Base-by-base conservation (phyloP, 1,140 invertebrate species). In the Drosophila insularis region DNA sequence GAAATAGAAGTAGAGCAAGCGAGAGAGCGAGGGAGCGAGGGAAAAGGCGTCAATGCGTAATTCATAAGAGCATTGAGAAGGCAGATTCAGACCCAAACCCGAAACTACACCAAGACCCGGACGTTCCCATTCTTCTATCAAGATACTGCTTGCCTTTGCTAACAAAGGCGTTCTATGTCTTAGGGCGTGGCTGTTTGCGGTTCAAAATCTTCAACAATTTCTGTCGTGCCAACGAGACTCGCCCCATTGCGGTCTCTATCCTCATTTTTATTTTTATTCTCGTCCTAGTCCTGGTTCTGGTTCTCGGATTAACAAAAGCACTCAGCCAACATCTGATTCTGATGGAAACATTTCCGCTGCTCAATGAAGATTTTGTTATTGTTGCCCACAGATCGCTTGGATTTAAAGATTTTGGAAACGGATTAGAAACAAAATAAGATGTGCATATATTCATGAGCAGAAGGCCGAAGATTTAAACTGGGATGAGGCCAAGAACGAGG, bases 21-120 rank as follows among this genome's bases (percentile, higher is more conserved):
- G 81, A 71, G 78, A 82, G 67, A 37, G 40, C 46, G 43, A 65
- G 2, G 4, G 43, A 19, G 10, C 17, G 17, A 43, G 62, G 54
- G 64, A 59, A 62, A 54, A 86, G 84, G 82, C 82, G 82, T 87
- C 68, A 80, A 89, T 89, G 72, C 73, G 80, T 87, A 87, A 89
- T 87, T 87, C 82, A 89, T 89, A 87, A 87, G 78, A 89, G 75
- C 82, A 87, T 86, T 79, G 75, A 87, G 73, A 89, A 82, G 84
- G 75, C 82, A 81, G 70, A 55, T 43, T 5, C 46, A 21, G 50
- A 11, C 19, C 32, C 39, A 62, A 35, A 27, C 2, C 27, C 14
- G 32, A 55, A 46, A 19, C 43, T 43, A 65, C 32, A 55, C 37
- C 8, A 37, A 19, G 35, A 68, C 31, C 59, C 71, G 56, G 63